Conservation (phyloP, 1,140 invertebrate genomes). For the Megathymus violae region DNA sequence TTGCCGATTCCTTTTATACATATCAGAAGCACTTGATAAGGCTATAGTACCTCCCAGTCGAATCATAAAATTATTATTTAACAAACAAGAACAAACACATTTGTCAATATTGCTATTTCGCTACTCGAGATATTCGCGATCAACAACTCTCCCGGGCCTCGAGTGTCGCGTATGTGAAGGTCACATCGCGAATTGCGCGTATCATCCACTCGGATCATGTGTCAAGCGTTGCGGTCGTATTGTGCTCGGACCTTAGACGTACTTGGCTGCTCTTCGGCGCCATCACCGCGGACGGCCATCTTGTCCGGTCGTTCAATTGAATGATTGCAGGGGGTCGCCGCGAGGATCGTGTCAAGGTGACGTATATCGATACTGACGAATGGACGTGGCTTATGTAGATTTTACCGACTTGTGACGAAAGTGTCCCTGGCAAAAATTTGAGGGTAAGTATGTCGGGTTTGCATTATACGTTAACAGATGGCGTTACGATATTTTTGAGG, state of each 20-base stretch:
- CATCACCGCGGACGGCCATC: constrained; percentile 58
- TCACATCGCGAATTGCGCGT: background rate
- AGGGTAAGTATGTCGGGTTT: background rate
- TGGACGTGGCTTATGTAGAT: too few species aligned
- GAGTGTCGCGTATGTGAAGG: background rate
- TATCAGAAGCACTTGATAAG: too few species aligned
- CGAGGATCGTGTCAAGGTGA: constrained; percentile 67
- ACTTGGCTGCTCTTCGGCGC: background rate
- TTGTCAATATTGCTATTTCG: too few species aligned
- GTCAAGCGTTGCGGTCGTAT: background rate
- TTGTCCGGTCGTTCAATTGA: constrained; percentile 69
- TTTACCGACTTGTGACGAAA: too few species aligned
- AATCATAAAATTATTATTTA: too few species aligned
- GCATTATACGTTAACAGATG: background rate
- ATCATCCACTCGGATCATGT: background rate
- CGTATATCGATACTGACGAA: constrained; percentile 22
- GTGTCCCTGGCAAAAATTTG: too few species aligned
- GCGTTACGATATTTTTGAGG: background rate
- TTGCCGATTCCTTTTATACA: too few species aligned
- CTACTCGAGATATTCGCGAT: too few species aligned
- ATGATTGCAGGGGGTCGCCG: constrained; percentile 66
- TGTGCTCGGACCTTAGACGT: too few species aligned
- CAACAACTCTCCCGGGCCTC: background rate
- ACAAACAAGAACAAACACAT: too few species aligned
- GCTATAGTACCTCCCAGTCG: too few species aligned